These are phyloP conservation scores for Tragelaphus imberbis DNA, from an alignment of 2,113 vertebrate genomes.

Conservation along the genomic window DNA sequence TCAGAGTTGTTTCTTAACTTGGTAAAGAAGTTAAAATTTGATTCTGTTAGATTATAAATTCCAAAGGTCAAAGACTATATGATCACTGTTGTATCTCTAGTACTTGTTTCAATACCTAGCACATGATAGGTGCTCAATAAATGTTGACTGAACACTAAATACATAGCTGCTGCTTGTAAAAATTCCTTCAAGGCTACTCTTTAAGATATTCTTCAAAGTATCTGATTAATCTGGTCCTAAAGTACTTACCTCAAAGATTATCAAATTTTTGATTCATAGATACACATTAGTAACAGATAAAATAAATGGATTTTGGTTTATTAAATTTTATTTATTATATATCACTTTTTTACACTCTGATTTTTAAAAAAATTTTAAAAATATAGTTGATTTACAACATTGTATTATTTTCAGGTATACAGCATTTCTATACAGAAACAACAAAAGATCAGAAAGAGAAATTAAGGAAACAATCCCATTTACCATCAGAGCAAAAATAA, in stretches of 20 bases:
- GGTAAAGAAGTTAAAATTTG: not conserved
- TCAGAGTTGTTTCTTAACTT: not conserved
- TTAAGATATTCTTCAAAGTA: not conserved
- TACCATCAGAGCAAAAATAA: not conserved
- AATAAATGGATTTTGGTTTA: not conserved
- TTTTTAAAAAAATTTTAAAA: not conserved
- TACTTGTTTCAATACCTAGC: not conserved
- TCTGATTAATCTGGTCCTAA: not conserved
- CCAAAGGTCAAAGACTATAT: not conserved
- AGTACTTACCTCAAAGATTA: not conserved
- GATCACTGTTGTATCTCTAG: not conserved
- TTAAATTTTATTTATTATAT: not conserved
- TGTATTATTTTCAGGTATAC: not conserved
- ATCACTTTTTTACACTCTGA: not conserved
- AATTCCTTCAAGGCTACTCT: not conserved
- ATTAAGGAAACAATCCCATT: not conserved
- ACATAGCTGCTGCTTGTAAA: not conserved
- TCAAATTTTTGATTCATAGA: not conserved
- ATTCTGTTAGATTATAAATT: not conserved
- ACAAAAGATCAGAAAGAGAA: not conserved
- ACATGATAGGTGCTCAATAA: not conserved
- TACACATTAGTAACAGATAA: not conserved
- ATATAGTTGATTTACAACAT: not conserved
- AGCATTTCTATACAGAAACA: not conserved
- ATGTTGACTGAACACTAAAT: not conserved